phyloP scores from a whole-genome alignment of 1,140 invertebrate genomes.

The Tetranychus cinnabarinus region DNA sequence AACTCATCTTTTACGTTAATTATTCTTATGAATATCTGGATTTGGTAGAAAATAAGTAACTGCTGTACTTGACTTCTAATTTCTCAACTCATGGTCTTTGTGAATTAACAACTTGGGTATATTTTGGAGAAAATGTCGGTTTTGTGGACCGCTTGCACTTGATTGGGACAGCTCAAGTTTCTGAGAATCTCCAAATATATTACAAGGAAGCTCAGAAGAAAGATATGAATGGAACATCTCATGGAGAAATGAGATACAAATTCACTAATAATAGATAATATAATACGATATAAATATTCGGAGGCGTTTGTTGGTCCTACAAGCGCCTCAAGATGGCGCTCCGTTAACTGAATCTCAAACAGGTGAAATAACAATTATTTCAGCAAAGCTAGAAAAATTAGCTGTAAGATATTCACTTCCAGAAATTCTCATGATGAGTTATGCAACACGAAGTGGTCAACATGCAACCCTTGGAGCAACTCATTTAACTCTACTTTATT shows the following conservation, averaged over 20 bases:
- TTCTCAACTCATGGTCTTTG: too few relatives aligned
- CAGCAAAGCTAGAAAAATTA: neutral
- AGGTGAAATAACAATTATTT: neutral
- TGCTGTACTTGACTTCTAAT: too few relatives aligned
- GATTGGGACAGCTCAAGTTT: neutral
- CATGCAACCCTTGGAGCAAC: constrained; percentile 3
- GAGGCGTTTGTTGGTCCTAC: neutral
- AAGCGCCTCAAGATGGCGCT: too few relatives aligned
- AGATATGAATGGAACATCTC: neutral
- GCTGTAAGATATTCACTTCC: constrained; percentile 7
- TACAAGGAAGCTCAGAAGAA: neutral
- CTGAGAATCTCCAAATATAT: neutral
- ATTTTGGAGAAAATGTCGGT: neutral
- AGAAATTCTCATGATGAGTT: constrained; percentile 7
- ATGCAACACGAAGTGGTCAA: constrained; percentile 2
- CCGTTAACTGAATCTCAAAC: neutral
- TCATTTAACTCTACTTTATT: constrained; percentile 1
- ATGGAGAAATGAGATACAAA: neutral
- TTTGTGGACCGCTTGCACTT: constrained; percentile 1
- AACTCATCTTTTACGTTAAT: too few relatives aligned
- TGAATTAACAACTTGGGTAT: neutral
- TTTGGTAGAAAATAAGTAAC: too few relatives aligned
- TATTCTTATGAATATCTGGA: too few relatives aligned
- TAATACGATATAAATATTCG: constrained; percentile 1
- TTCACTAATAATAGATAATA: neutral